Conservation (phyloP, 2,888 invertebrate genomes). For the Hydrotaea diabolus region DNA sequence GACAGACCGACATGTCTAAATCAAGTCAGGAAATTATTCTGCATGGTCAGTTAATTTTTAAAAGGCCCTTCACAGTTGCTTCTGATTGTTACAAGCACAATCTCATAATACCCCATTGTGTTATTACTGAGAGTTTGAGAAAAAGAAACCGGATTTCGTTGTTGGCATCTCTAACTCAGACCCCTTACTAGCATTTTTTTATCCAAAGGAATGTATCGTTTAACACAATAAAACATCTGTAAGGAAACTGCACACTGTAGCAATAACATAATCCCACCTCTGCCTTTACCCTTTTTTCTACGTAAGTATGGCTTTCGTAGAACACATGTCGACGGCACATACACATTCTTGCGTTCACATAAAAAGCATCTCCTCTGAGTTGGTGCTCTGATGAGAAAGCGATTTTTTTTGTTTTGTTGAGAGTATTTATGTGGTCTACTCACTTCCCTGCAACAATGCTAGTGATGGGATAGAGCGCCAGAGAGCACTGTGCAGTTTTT, state of each 20-base stretch:
- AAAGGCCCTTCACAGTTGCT: too few species aligned
- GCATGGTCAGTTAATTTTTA: too few species aligned
- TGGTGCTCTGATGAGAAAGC: constrained; percentile 1
- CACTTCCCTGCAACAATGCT: too few species aligned
- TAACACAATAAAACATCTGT: too few species aligned
- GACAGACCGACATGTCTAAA: too few species aligned
- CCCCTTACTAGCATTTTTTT: background rate
- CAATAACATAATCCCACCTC: background rate
- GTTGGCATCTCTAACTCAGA: too few species aligned
- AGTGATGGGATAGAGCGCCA: background rate
- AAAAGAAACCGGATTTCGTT: too few species aligned
- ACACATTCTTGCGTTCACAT: background rate
- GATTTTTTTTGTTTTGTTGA: background rate
- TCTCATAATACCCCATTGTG: too few species aligned
- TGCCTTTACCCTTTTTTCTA: background rate
- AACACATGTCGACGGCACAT: background rate
- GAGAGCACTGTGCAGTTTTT: background rate
- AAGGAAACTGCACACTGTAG: too few species aligned
- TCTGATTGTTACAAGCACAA: too few species aligned
- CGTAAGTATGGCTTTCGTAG: background rate
- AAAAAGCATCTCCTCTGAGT: constrained; percentile 9
- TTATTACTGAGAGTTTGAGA: too few species aligned
- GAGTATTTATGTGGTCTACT: background rate
- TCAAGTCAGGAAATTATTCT: too few species aligned
- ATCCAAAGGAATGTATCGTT: background rate